These are phyloP conservation scores for Pelosia muscerda DNA, from an alignment of 2,888 invertebrate genomes.

Conservation along the genomic window DNA sequence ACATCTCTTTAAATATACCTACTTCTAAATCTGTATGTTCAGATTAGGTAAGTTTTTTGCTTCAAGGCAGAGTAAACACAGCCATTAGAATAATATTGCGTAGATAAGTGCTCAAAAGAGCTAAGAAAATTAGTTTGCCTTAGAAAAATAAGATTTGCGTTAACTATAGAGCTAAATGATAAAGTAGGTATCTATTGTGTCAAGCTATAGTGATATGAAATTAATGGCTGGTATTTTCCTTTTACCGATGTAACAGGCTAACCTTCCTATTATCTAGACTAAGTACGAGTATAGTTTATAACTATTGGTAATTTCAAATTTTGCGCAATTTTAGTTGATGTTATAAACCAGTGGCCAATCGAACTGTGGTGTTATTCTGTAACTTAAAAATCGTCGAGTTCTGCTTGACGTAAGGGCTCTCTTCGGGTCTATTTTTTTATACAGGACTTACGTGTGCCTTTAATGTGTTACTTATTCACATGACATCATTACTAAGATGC, in stretches of 20 bases:
- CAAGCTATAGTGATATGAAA: background rate
- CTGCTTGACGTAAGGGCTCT: no score
- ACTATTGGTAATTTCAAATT: background rate
- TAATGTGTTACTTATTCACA: no score
- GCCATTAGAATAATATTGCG: background rate
- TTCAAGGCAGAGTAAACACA: background rate
- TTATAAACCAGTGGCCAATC: no score
- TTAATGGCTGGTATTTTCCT: slow-evolving; percentile 11
- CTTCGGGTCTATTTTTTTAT: no score
- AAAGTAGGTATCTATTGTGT: background rate
- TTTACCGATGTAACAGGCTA: background rate
- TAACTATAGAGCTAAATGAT: background rate
- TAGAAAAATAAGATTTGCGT: slow-evolving; percentile 19
- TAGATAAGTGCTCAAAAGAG: slow-evolving; percentile 18
- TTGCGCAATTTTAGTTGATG: background rate
- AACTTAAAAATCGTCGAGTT: background rate
- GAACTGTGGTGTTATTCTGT: background rate
- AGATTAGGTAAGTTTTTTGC: slow-evolving; percentile 4
- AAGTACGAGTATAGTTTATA: background rate
- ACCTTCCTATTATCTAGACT: no score
- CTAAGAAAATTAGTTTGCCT: slow-evolving; percentile 30
- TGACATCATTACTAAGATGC: no score
- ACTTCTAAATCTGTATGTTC: background rate
- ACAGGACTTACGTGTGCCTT: no score
- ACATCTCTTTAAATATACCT: slow-evolving; percentile 4